Evolutionary conservation across 1,140 invertebrate species (phyloP), one percentile per base, ranked within the genome.

Genomic region (Parapsyche elsis): DNA sequence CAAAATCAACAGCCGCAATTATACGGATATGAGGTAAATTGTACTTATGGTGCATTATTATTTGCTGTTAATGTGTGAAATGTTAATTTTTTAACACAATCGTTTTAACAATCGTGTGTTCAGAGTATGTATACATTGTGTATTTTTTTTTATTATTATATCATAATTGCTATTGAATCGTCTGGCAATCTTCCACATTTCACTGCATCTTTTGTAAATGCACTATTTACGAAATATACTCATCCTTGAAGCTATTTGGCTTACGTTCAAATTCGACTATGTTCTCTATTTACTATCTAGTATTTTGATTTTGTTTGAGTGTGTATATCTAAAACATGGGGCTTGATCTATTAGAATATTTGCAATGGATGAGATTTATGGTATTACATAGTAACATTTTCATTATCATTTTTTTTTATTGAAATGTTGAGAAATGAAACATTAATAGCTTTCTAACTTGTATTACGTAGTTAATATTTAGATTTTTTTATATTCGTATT

Each of bases 1-100:
- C 80, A 73, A 16, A 74, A 46, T 44, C 78, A 80, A 24, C 78
- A 80, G 14, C 76, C 76, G 19, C 44, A 46, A 24, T 53, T 57
- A 44, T 82, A 80, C 71, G 79, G 81, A 76, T 83, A 82, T 81
- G 83, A 83, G 81, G 83, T 83, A 83, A n/a, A n/a, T n/a, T 44
- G 76, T 64, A 19, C 44, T 80, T 71, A 30, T n/a, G 14, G 79
- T 80, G 71, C 49, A 74, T 16, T 61, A 70, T 70, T 81, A 76
- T 77, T 59, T 64, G 44, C 14, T 38, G 7, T 38, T 38, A 4
- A 38, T 38, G 30, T 38, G 7, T 38, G 30, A 38, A 38, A 7
- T 38, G 30, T 38, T 38, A 38, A 38, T 38, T 1, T 38, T 4
- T 38, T 38, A 38, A 38, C 30, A 4, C 30, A 7, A 38, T 4